Evolutionary conservation across 2,113 vertebrate species (phyloP).

Genomic region (Polyodon spathula): DNA sequence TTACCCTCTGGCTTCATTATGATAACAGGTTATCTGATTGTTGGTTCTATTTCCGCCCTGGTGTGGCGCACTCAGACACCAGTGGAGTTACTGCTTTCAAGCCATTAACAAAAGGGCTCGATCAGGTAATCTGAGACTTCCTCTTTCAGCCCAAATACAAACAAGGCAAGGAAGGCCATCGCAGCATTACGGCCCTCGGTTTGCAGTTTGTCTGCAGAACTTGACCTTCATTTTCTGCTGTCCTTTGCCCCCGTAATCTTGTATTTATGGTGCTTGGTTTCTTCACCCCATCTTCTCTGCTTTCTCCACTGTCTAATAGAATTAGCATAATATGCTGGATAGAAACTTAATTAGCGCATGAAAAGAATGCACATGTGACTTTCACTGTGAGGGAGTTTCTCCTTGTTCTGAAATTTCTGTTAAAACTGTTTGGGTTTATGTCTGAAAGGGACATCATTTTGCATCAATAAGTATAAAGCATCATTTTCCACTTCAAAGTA

Average conservation of each 20-base stretch:
- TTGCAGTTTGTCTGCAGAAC: not conserved
- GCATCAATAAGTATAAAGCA: not conserved
- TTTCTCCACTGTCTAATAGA: too few relatives aligned
- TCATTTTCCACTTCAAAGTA: conserved; percentile 10
- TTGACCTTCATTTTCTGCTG: not conserved
- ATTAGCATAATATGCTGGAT: too few relatives aligned
- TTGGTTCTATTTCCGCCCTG: conserved; percentile 26
- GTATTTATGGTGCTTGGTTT: not conserved
- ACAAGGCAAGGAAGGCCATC: not conserved
- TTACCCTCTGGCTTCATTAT: conserved; percentile 36
- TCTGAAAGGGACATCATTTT: conserved; percentile 3
- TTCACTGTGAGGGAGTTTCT: too few relatives aligned
- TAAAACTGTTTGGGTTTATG: too few relatives aligned
- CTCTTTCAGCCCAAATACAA: conserved; percentile 5
- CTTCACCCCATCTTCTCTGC: too few relatives aligned
- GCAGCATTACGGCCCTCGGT: not conserved
- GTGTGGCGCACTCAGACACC: not conserved
- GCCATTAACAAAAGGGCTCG: conserved; percentile 12
- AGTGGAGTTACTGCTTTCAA: conserved; percentile 17
- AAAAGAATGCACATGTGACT: too few relatives aligned
- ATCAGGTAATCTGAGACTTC: conserved; percentile 15
- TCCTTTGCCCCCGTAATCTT: not conserved
- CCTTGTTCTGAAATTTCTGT: too few relatives aligned
- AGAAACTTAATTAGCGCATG: too few relatives aligned
- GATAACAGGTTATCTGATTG: conserved; percentile 41